Conservation (phyloP, 2,113 vertebrate species). For the Ceyx cyanopectus region DNA sequence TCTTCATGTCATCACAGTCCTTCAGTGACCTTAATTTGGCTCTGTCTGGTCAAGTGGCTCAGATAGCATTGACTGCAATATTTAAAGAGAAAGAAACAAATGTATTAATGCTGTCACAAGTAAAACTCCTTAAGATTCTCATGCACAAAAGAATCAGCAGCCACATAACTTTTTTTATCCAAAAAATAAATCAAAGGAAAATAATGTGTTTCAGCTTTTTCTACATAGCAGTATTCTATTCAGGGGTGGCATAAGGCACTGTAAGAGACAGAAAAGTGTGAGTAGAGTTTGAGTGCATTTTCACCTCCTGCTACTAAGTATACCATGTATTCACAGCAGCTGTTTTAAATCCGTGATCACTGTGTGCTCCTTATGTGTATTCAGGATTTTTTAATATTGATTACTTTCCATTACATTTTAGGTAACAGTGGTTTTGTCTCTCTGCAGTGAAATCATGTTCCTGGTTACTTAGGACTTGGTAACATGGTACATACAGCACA, state of each 20-base stretch:
- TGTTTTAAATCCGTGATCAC: not conserved
- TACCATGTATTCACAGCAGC: not conserved
- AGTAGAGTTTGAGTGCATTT: not conserved
- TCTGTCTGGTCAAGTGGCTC: not conserved
- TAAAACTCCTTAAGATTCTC: not conserved
- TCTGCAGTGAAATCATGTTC: not conserved
- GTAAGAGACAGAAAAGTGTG: not conserved
- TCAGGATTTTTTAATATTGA: not conserved
- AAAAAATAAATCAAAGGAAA: not conserved
- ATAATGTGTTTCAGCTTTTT: not conserved
- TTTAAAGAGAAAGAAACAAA: not conserved
- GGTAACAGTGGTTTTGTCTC: not conserved
- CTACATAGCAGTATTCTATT: not conserved
- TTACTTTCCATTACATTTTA: not conserved
- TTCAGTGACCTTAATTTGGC: not conserved
- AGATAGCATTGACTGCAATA: not conserved
- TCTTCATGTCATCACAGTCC: not conserved
- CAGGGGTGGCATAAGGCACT: not conserved
- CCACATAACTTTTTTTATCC: not conserved
- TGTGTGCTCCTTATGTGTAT: not conserved
- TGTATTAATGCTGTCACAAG: not conserved
- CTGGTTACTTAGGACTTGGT: not conserved
- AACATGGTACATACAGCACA: not conserved
- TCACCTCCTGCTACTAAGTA: not conserved
- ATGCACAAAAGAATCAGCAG: not conserved